These are phyloP conservation scores for Melanargia galathea DNA, from an alignment of 2,888 invertebrate genomes.

Conservation along the genomic window DNA sequence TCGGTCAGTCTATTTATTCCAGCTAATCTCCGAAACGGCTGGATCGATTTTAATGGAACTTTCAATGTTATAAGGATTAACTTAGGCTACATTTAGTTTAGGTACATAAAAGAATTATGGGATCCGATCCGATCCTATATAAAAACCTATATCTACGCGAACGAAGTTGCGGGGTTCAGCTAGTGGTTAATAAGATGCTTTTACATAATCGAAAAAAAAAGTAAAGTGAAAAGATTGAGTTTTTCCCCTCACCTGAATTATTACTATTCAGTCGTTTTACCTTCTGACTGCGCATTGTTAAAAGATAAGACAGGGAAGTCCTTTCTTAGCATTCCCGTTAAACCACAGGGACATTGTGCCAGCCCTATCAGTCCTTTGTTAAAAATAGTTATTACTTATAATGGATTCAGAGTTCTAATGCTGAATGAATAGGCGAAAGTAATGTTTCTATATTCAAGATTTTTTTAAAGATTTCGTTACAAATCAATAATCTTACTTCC, in stretches of 20 bases:
- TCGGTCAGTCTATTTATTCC: too few relatives aligned
- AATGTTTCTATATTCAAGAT: too few relatives aligned
- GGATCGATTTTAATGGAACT: too few relatives aligned
- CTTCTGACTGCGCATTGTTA: conserved; percentile 55
- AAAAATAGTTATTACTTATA: conserved; percentile 27
- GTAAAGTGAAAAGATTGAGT: conserved; percentile 54
- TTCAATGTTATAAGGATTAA: too few relatives aligned
- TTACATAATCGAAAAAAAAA: not conserved
- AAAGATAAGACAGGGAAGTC: conserved; percentile 52
- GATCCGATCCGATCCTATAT: too few relatives aligned
- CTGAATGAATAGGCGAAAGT: not conserved
- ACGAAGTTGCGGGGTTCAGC: too few relatives aligned
- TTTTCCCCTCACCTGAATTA: conserved; percentile 69
- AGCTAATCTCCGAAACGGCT: too few relatives aligned
- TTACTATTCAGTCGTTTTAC: conserved; percentile 60
- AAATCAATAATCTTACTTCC: too few relatives aligned
- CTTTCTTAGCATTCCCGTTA: conserved; percentile 47
- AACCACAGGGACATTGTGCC: conserved; percentile 48
- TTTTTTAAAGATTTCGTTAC: too few relatives aligned
- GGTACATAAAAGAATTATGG: too few relatives aligned
- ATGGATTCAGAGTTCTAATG: not conserved
- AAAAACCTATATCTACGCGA: too few relatives aligned
- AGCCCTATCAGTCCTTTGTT: conserved; percentile 38
- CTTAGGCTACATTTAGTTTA: too few relatives aligned
- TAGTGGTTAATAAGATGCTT: not conserved